Evolutionary conservation across 2,113 vertebrate species (phyloP).

Genomic region (Neodon shergylaensis): DNA sequence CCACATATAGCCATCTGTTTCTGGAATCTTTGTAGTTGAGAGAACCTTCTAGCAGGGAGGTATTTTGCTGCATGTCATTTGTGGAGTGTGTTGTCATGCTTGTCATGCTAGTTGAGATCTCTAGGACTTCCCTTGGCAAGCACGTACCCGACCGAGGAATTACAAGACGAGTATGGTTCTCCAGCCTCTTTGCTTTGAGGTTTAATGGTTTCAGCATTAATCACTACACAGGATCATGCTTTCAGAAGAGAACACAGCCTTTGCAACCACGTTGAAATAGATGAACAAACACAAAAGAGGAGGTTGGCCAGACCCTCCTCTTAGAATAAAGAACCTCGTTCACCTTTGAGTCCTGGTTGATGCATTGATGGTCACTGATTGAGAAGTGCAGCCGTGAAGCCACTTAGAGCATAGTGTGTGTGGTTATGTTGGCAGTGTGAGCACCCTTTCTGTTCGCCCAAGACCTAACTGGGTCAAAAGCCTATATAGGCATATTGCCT

Average conservation of each 20-base stretch:
- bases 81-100: background rate
- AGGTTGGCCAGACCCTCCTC: conserved; percentile 58
- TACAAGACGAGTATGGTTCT: background rate
- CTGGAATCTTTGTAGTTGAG: background rate
- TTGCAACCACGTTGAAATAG: conserved; percentile 49
- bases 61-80: background rate
- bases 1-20: accelerated
- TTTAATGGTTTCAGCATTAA: conserved; percentile 62
- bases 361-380: conserved; percentile 53
- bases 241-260: conserved; percentile 63
- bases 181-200: conserved; percentile 24
- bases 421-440: conserved; percentile 47
- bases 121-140: background rate
- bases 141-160: background rate
- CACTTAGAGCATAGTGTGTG: conserved; percentile 50
- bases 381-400: conserved; percentile 61
- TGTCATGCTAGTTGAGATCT: background rate
- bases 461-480: conserved; percentile 19
- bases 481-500: background rate
- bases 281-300: conserved; percentile 63
- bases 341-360: conserved; percentile 68
- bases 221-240: conserved; percentile 52
- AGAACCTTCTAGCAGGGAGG: background rate
- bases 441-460: conserved; percentile 4
- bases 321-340: conserved; percentile 54